Conservation (phyloP, 2,797 vertebrate genomes). For the Brachyalestes nurse region DNA sequence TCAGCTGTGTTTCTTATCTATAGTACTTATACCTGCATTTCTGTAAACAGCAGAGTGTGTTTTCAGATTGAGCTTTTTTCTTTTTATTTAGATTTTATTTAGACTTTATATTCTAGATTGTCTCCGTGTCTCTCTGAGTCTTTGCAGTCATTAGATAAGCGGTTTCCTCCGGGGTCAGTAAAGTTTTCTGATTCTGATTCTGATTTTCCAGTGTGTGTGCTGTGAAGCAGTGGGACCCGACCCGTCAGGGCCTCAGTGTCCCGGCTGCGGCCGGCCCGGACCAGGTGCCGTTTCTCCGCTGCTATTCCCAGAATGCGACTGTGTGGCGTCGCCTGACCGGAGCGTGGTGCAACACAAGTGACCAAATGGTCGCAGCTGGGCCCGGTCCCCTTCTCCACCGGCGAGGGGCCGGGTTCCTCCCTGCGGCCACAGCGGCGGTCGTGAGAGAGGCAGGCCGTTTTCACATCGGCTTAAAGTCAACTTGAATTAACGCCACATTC, state of each 20-base stretch:
- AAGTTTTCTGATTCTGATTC: too few species aligned
- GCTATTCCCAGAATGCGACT: constrained; percentile 86
- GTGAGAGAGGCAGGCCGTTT: background rate
- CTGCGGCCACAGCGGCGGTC: background rate
- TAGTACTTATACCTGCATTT: too few species aligned
- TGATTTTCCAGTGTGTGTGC: constrained; percentile 63
- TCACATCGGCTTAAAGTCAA: constrained; percentile 20
- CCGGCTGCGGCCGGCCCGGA: constrained; percentile 66
- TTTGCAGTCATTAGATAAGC: too few species aligned
- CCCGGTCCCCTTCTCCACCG: constrained; percentile 54
- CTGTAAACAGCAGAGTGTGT: too few species aligned
- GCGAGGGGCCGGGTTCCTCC: background rate
- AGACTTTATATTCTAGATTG: too few species aligned
- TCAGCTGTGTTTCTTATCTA: too few species aligned
- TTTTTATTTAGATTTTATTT: too few species aligned
- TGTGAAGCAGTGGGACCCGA: constrained; percentile 55
- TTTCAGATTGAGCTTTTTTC: too few species aligned
- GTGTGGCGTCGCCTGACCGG: constrained; percentile 77
- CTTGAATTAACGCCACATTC: constrained; percentile 24
- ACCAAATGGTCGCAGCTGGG: constrained; percentile 74
- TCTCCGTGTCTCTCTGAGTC: too few species aligned
- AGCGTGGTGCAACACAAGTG: constrained; percentile 49
- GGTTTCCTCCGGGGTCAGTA: too few species aligned
- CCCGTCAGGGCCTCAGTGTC: constrained; percentile 75
- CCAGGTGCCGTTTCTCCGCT: constrained; percentile 82